Evolutionary conservation across 2,888 invertebrate species (phyloP), one percentile per base, ranked within the genome.

Genomic region (Pecten maximus): DNA sequence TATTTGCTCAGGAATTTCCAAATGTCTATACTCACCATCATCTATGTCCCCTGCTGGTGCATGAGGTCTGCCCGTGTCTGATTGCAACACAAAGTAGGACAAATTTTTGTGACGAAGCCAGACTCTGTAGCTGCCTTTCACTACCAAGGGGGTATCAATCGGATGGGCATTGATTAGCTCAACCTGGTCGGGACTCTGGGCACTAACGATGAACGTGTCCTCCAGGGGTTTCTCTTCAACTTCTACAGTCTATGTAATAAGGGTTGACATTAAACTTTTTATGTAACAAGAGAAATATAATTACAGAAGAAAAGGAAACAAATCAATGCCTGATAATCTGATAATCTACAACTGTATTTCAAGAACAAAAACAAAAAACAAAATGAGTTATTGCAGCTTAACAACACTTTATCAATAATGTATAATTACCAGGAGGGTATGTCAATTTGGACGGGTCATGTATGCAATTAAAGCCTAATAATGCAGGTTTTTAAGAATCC

Each of bases 191-290:
- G 97, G 97, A 97, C 98, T 98, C 96, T 98, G 98, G 0, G 98
- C 98, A 96, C 98, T 98, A 0, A 99, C 98, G 93, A 99, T 98
- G 98, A 99, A 99, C 0, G 99, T 99, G 94, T 98, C 98, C 95
- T 99, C 99, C 86, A 98, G 95, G n/a, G 93, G 90, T 0, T 98
- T 97, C 94, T 98, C 98, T 94, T 98, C 97, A 90, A 98, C 97
- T 94, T 98, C 98, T 95, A 97, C 97, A 93, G 98, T 98, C 97
- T 98, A 97, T 86, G 88, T 92, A 88, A 44, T 87, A 44, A 74
- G 50, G 40, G 39, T 88, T 54, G 6, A 90, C 15, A 15, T 40
- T 35, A 35, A 88, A 54, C n/a, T n/a, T n/a, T n/a, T n/a, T n/a
- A n/a, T n/a, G n/a, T n/a, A n/a, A n/a, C n/a, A n/a, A n/a, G n/a